Evolutionary conservation across 2,113 vertebrate genomes (phyloP).

Genomic region (Eulemur rufifrons): DNA sequence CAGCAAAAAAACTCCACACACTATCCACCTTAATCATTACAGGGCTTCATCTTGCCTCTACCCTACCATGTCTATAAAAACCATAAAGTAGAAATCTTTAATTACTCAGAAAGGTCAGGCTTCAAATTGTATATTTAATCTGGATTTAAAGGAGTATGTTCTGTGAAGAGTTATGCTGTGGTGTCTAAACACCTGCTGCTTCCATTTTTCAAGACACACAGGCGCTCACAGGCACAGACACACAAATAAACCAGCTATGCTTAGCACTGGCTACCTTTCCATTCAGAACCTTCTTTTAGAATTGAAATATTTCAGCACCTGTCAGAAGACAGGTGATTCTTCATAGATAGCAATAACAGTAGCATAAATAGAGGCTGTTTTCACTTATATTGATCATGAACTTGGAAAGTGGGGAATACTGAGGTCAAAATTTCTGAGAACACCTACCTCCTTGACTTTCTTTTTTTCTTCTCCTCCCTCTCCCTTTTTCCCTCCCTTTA

Average conservation of each 20-base stretch:
- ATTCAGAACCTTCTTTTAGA: not conserved
- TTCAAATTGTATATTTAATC: conserved; percentile 79
- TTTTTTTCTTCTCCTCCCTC: not conserved
- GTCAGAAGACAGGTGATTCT: not conserved
- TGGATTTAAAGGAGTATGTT: conserved; percentile 77
- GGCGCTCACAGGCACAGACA: not conserved
- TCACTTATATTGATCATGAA: not conserved
- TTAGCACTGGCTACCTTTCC: not conserved
- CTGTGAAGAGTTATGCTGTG: conserved; percentile 67
- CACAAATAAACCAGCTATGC: not conserved
- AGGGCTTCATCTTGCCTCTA: conserved; percentile 5
- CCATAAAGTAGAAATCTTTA: conserved; percentile 72
- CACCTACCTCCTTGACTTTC: not conserved
- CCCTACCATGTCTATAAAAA: conserved; percentile 56
- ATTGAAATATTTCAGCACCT: not conserved
- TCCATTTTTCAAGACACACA: conserved; percentile 46
- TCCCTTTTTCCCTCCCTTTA: fast-evolving
- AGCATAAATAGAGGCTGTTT: not conserved
- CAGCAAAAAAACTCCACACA: not conserved
- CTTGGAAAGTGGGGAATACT: not conserved
- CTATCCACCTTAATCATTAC: not conserved
- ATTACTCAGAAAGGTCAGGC: conserved; percentile 81
- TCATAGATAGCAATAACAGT: not conserved
- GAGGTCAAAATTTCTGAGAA: not conserved
- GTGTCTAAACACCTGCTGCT: conserved; percentile 76